Evolutionary conservation across 30 jellyfish, hydroid and myxozoan genomes (phyloP).

Genomic region (Pelagia noctiluca): DNA sequence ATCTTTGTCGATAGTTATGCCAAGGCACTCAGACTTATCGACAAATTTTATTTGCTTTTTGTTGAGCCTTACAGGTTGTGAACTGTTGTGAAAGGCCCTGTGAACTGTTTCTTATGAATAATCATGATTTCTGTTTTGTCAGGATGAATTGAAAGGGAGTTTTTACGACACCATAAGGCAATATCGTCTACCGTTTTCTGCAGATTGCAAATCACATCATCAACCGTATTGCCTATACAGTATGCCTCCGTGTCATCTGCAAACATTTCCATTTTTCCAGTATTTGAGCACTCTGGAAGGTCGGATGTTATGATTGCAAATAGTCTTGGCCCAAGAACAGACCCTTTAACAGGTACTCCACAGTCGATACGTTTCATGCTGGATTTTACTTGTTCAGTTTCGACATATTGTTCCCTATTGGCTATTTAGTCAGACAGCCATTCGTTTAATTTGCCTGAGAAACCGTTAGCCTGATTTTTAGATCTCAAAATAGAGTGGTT

Average conservation of each 20-base stretch:
- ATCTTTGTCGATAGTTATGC: neutral
- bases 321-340: too few relatives aligned
- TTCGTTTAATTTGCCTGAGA: too few relatives aligned
- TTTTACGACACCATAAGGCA: slow-evolving; percentile 25
- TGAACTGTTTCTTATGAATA: slow-evolving; percentile 13
- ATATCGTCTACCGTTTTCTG: slow-evolving; percentile 30
- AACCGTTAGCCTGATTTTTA: too few relatives aligned
- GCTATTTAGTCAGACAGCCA: slow-evolving; percentile 6
- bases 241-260: too few relatives aligned
- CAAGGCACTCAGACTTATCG: neutral
- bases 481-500: too few relatives aligned
- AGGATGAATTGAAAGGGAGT: slow-evolving; percentile 21
- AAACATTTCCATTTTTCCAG: slow-evolving; percentile 25
- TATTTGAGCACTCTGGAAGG: neutral
- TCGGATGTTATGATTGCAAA: slow-evolving; percentile 17
- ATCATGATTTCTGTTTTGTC: slow-evolving; percentile 22
- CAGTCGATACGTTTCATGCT: too few relatives aligned
- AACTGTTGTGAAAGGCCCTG: slow-evolving; percentile 28
- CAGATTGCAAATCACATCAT: slow-evolving; percentile 30
- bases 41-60: slow-evolving; percentile 22
- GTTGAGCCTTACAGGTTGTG: slow-evolving; percentile 33
- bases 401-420: neutral
- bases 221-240: slow-evolving; percentile 23
- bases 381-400: neutral
- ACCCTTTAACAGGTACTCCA: too few relatives aligned